phyloP scores from a whole-genome alignment of 64 coral and sea anemone genomes.

The Dendrophyllia cribrosa region DNA sequence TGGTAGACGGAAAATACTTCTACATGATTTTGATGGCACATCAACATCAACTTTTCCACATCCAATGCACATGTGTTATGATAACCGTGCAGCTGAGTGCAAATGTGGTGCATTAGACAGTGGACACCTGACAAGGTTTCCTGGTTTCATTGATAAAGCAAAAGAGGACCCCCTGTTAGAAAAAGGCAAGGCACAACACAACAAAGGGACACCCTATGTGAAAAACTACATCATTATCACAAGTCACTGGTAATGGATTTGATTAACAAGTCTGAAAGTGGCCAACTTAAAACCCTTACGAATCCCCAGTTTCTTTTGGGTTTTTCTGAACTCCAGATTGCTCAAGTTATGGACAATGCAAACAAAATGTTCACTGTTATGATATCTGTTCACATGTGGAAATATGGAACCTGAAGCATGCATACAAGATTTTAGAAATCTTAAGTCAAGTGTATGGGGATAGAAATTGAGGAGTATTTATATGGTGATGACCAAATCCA shows the following conservation, averaged over 20 bases:
- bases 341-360: conserved; percentile 60
- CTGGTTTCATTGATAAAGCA: not conserved
- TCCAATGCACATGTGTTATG: conserved; percentile 50
- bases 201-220: conserved; percentile 27
- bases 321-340: conserved; percentile 74
- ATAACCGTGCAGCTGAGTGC: conserved; percentile 47
- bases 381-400: conserved; percentile 62
- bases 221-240: conserved; percentile 44
- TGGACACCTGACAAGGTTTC: not conserved
- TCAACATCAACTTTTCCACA: not conserved
- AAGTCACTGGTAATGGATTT: conserved; percentile 57
- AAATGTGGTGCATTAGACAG: not conserved
- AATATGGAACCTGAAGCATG: conserved; percentile 73
- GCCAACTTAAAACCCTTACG: conserved; percentile 37
- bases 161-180: not conserved
- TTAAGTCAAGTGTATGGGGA: conserved; percentile 61
- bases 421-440: conserved; percentile 33
- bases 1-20: conserved; percentile 2
- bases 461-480: conserved; percentile 6
- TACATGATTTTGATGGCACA: conserved; percentile 15
- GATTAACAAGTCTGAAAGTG: conserved; percentile 32
- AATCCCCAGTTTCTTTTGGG: conserved; percentile 51
- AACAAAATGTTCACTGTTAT: conserved; percentile 46
- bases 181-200: conserved; percentile 20
- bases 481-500: conserved; percentile 20